Percentiles rank a stretch among this genome's conserved stretches.
phyloP scores from a whole-genome alignment of 2,113 vertebrate species.

The Mustelus asterias region DNA sequence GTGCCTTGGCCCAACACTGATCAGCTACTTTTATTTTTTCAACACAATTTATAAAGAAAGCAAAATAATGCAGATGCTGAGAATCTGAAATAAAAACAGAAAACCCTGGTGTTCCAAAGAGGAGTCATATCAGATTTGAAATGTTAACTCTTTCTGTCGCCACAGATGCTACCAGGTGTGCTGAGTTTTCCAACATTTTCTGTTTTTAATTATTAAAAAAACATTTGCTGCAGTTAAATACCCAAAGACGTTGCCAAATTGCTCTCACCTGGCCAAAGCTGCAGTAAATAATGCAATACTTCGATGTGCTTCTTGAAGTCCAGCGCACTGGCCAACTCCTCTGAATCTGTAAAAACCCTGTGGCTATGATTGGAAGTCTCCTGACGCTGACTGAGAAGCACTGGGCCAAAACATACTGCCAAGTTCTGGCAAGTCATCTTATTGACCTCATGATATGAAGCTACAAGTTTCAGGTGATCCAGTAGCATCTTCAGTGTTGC shows the following conservation, averaged over 20 bases:
- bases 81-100: too few species aligned
- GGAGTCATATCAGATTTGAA: too few species aligned
- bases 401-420: slow-evolving; percentile 93
- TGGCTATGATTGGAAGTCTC: slow-evolving; percentile 81
- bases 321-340: slow-evolving; percentile 91
- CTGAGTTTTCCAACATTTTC: too few species aligned
- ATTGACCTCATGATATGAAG: slow-evolving; percentile 86
- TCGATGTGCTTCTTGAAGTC: slow-evolving; percentile 99
- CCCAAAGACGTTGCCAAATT: neutral
- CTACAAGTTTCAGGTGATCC: slow-evolving; percentile 90
- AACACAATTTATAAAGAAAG: neutral
- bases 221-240: neutral
- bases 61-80: too few species aligned
- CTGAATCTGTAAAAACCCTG: slow-evolving; percentile 89
- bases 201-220: neutral
- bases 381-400: slow-evolving; percentile 87
- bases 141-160: too few species aligned
- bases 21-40: neutral
- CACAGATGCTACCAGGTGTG: too few species aligned
- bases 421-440: slow-evolving; percentile 99
- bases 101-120: too few species aligned
- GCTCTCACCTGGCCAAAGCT: slow-evolving; percentile 88
- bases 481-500: slow-evolving; percentile 82
- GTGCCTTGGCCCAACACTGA: neutral
- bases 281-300: slow-evolving; percentile 93